These are phyloP conservation scores for Elaphurus davidianus DNA, from an alignment of 2,113 vertebrate genomes.

Conservation along the genomic window DNA sequence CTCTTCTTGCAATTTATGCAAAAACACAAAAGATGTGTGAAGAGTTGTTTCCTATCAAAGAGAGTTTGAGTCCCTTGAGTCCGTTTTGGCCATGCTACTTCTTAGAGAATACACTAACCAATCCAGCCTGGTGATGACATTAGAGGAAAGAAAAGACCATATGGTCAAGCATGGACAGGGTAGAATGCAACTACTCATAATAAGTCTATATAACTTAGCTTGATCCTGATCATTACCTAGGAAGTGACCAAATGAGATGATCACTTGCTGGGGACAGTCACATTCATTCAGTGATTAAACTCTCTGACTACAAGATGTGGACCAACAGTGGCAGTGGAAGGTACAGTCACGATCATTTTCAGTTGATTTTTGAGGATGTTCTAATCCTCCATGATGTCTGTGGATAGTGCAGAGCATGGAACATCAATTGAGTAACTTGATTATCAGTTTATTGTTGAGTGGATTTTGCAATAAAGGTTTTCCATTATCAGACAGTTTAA, in stretches of 20 bases:
- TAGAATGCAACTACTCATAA: neutral
- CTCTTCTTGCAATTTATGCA: neutral
- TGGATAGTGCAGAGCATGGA: neutral
- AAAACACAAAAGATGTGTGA: neutral
- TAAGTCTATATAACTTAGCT: neutral
- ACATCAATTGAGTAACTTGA: neutral
- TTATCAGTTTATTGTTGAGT: neutral
- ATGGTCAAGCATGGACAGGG: neutral
- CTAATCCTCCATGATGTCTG: neutral
- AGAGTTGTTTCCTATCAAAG: neutral
- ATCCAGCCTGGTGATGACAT: too few species aligned
- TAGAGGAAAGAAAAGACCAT: neutral
- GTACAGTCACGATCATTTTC: neutral
- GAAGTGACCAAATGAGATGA: neutral
- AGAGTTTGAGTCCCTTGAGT: neutral
- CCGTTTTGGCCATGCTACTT: neutral
- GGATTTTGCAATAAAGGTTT: neutral
- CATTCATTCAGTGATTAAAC: neutral
- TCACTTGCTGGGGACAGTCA: neutral
- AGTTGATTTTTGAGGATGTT: neutral
- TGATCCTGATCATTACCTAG: neutral
- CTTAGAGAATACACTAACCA: neutral
- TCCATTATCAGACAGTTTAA: neutral
- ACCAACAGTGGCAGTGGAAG: neutral
- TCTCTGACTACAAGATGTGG: neutral